phyloP scores from a whole-genome alignment of 2,888 invertebrate species.

The Eupithecia subumbrata region DNA sequence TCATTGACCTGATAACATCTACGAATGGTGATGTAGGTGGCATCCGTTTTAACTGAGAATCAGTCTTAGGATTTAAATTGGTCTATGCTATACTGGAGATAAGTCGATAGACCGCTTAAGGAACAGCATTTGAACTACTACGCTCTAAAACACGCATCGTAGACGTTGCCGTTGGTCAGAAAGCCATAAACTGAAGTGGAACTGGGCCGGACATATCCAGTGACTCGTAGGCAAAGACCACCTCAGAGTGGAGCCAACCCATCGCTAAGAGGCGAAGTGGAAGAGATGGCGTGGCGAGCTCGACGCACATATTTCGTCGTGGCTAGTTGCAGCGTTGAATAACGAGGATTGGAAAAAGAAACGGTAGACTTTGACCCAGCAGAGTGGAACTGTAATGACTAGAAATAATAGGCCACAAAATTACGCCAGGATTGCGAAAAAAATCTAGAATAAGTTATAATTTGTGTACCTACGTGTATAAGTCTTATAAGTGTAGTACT shows the following conservation, averaged over 20 bases:
- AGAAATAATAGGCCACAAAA: background rate
- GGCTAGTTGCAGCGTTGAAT: background rate
- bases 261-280: too few relatives aligned
- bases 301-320: background rate
- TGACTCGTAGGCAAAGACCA: background rate
- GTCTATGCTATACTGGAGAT: too few relatives aligned
- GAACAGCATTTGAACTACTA: too few relatives aligned
- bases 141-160: too few relatives aligned
- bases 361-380: background rate
- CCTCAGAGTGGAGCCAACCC: background rate
- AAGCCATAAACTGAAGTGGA: too few relatives aligned
- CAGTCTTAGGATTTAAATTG: too few relatives aligned
- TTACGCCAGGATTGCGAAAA: background rate
- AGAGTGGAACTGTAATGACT: background rate
- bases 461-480: background rate
- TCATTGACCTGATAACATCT: too few relatives aligned
- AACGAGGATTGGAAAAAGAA: background rate
- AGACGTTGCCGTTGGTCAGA: too few relatives aligned
- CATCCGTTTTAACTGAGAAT: too few relatives aligned
- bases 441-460: background rate
- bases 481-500: too few relatives aligned
- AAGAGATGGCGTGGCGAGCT: background rate
- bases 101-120: too few relatives aligned
- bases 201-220: background rate
- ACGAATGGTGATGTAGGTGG: too few relatives aligned